phyloP scores from a whole-genome alignment of 2,113 vertebrate genomes.

The Prolemur simus region DNA sequence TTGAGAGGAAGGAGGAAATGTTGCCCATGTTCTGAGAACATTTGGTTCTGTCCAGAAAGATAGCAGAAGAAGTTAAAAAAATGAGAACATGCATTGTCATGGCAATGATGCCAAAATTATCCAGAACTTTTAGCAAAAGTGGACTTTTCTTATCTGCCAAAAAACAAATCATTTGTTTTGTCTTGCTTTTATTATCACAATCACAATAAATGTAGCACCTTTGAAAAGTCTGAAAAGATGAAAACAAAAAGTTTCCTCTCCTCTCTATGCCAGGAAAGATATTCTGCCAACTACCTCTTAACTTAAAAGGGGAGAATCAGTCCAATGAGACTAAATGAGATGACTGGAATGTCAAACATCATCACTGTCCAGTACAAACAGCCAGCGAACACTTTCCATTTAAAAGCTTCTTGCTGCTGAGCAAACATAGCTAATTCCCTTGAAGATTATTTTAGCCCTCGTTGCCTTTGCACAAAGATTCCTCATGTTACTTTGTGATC shows the following conservation, averaged over 20 bases:
- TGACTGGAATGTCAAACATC: slow-evolving; percentile 22
- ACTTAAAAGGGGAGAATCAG: slow-evolving; percentile 32
- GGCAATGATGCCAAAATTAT: neutral
- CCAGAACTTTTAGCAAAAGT: neutral
- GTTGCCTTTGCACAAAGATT: neutral
- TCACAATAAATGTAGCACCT: neutral
- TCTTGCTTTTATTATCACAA: slow-evolving; percentile 21
- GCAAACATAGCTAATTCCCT: slow-evolving; percentile 46
- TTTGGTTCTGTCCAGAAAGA: neutral
- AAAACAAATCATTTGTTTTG: neutral
- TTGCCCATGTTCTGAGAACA: neutral
- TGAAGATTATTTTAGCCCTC: slow-evolving; percentile 40
- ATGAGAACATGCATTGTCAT: neutral
- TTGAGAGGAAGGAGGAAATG: neutral
- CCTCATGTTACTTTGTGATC: neutral
- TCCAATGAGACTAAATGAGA: slow-evolving; percentile 32
- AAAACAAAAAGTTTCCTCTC: slow-evolving; percentile 35
- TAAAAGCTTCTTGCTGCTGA: slow-evolving; percentile 54
- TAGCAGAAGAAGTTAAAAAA: neutral
- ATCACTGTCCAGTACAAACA: slow-evolving; percentile 38
- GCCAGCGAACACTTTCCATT: slow-evolving; percentile 44
- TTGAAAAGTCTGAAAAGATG: slow-evolving; percentile 25
- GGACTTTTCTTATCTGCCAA: neutral
- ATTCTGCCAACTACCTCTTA: slow-evolving; percentile 49
- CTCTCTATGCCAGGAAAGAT: neutral